Percentiles rank a stretch among this genome's conserved stretches.
These are phyloP conservation scores for Meiosimyza decipiens DNA, from an alignment of 2,888 invertebrate genomes.

Conservation along the genomic window DNA sequence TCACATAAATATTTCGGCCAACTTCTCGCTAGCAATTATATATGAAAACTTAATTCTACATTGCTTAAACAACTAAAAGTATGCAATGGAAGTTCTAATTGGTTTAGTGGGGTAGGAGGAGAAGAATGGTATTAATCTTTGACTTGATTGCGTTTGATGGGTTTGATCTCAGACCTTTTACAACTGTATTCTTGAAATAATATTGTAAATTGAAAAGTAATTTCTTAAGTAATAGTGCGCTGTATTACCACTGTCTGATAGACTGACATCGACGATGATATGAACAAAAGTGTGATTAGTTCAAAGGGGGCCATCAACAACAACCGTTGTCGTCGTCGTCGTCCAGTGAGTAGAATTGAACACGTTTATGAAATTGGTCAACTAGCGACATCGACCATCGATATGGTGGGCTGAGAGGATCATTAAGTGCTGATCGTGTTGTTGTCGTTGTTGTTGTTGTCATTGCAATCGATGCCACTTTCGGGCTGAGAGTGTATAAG, in stretches of 20 bases:
- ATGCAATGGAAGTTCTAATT: no score
- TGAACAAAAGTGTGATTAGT: constrained; percentile 25
- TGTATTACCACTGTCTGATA: background rate
- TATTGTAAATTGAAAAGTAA: no score
- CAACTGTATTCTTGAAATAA: no score
- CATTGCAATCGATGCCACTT: background rate
- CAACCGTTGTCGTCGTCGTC: background rate
- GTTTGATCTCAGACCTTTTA: no score
- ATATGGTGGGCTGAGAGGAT: constrained; percentile 10
- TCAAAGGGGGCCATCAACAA: constrained; percentile 23
- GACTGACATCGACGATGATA: background rate
- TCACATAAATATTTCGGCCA: no score
- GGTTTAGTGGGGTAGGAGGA: no score
- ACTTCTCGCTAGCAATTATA: no score
- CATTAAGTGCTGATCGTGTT: constrained; percentile 31
- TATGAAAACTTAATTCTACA: no score
- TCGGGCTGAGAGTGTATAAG: background rate
- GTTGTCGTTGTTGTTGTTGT: constrained; percentile 6
- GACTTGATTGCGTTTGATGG: no score
- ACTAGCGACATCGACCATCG: constrained; percentile 15
- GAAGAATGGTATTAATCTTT: no score
- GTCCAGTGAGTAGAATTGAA: constrained; percentile 7
- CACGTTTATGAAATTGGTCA: constrained; percentile 34
- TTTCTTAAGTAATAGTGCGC: no score
- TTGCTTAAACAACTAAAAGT: no score